Evolutionary conservation across 2,888 invertebrate species (phyloP).

Genomic region (Formica aserva): DNA sequence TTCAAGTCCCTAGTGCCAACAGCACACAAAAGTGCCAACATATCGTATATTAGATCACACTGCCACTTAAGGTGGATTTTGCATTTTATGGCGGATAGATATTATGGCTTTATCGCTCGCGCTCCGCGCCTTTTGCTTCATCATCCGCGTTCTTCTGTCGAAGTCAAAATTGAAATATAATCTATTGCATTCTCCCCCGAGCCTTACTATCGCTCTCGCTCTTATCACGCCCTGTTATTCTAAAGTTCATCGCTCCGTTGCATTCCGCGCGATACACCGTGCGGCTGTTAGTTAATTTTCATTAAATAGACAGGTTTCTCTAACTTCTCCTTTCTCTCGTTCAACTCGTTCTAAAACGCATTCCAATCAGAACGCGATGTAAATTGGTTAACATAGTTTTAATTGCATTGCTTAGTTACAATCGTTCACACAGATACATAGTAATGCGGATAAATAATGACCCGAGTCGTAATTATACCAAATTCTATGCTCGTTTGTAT

Average conservation of each 20-base stretch:
- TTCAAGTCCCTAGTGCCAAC: constrained; percentile 8
- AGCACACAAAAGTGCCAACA: background rate
- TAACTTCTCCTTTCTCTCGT: background rate
- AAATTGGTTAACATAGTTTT: constrained; percentile 31
- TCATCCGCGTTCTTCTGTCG: constrained; percentile 47
- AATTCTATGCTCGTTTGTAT: constrained; percentile 23
- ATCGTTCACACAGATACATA: background rate
- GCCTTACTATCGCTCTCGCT: background rate
- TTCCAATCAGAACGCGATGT: constrained; percentile 8
- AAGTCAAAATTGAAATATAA: constrained; percentile 69
- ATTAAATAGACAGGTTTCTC: constrained; percentile 59
- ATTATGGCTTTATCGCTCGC: constrained; percentile 53
- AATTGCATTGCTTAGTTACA: constrained; percentile 47
- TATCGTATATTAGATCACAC: constrained; percentile 38
- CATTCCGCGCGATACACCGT: constrained; percentile 46
- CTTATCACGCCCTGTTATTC: constrained; percentile 51
- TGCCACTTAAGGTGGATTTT: constrained; percentile 53
- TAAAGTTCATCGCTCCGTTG: constrained; percentile 55
- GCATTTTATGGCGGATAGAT: constrained; percentile 54
- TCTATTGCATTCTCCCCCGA: constrained; percentile 4
- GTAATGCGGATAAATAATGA: constrained; percentile 36
- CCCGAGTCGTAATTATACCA: constrained; percentile 19
- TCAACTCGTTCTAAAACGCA: background rate
- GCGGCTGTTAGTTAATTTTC: constrained; percentile 67
- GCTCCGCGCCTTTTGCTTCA: constrained; percentile 35